Evolutionary conservation across 2,888 invertebrate species (phyloP), one percentile per base, ranked within the genome.

Genomic region (Biston betularia): DNA sequence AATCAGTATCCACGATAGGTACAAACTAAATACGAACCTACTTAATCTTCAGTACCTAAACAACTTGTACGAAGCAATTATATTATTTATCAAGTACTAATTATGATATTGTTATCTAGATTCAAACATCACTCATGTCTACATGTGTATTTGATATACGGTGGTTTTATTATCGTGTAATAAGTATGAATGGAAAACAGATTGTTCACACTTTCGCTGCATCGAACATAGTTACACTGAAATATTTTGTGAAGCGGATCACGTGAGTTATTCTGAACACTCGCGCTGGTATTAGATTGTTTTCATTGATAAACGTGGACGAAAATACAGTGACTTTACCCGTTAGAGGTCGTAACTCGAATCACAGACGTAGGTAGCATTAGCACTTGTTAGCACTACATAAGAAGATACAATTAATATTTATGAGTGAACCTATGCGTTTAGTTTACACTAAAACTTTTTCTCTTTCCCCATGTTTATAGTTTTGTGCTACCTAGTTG

Each of bases 81-180:
- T 38, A 6, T 0, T 15, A 8, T 24, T 3, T 24, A 24, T 24
- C 10, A 12, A 44, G 6, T n/a, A 46, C 34, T 35, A 14, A 38
- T 57, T 73, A 78, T 74, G 65, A 72, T n/a, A n/a, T n/a, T n/a
- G n/a, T n/a, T 70, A 70, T 69, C 69, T 75, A 73, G 75, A 76
- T 67, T 75, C 66, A 71, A 65, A 65, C 71, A 75, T 78, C 75
- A 76, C 67, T 75, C 76, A 24, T 24, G 1, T 24, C 3, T 24
- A 24, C 3, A 24, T 24, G 3, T 3, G 24, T 3, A 24, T 24
- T 76, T 70, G 54, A 69, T 45, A 50, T 15, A 42, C 8, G 11
- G 12, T 54, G 49, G 55, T 61, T 68, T 44, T 72, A 62, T 65
- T 66, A 65, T 70, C 77, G 71, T 73, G 60, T 46, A 63, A 68